Base-by-base conservation (phyloP, 2,888 invertebrate species). In the Caenorhabditis wallacei region DNA sequence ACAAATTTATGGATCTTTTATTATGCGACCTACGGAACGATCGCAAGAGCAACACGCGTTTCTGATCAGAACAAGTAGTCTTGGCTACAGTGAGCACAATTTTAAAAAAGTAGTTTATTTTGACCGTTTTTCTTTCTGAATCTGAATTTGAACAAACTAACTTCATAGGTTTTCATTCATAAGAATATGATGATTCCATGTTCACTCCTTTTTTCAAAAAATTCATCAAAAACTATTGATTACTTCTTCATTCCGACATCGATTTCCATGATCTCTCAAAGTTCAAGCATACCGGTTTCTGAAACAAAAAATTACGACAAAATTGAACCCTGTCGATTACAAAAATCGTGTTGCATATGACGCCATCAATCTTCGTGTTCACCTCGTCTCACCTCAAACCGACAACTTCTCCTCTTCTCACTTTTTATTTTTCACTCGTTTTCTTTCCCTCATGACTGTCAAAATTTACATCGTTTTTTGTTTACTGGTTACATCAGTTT, bases 281-380 rank as follows among this genome's bases (percentile, higher is more conserved):
- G 72, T 72, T 72, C 68, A 68, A 40, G 7, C 18, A 20, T 20
- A 80, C 61, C 51, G 46, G 53, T 53, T 59, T 59, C 57, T 16
- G 13, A 59, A 26, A 53, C 37, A 22, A 48, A 48, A 10, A 18
- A 18, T 18, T 40, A 24, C 24, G 20, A 30, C 16, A 64, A 35
- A 37, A 30, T 78, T 78, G 78, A 78, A 69, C 61, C 63, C 51
- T 18, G 20, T 18, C 30, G 51, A 76, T 76, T 69, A 69, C 76
- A 76, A 76, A 69, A 76, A 68, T n/a, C n/a, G n/a, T n/a, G n/a
- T n/a, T 51, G 22, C 59, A 30, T 75, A 35, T 68, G 68, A 59
- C 53, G 59, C 59, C 76, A 76, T 76, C 76, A 68, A 76, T 76
- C 76, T 76, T 69, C 68, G 57, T 54, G 68, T 76, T 43, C 76